Evolutionary conservation across 2,113 vertebrate genomes (phyloP), one percentile per base, ranked within the genome.

Genomic region (Ctenomys sociabilis): DNA sequence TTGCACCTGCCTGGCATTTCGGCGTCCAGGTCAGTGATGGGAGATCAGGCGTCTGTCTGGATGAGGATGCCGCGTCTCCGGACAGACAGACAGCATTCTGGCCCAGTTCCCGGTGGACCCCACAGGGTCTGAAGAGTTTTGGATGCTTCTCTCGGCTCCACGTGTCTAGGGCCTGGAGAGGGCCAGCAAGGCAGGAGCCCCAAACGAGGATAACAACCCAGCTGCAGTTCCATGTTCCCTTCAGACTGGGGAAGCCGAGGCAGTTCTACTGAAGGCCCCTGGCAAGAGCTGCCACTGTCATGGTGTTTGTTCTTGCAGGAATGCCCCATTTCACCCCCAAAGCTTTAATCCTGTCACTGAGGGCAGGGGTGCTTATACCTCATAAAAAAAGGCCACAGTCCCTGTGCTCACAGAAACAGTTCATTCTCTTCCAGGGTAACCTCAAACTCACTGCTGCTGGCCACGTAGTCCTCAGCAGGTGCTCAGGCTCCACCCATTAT

Each of bases 11-110:
- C 61, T 32, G 73, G 26, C 26, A 35, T 68, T 57, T 37, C 49
- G 0, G 0, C 64, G 81, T 72, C 19, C n/a, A n/a, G 68, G 43
- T 37, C 54, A 64, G 21, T 3, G 10, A 32, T 0, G 9, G 43
- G 28, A 73, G 70, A 70, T 26, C 24, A 77, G 54, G 30, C 30
- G 22, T 45, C 66, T 64, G 28, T 49, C 35, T 45, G 70, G 54
- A 80, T 8, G 28, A n/a, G 73, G 9, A 8, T 0, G 3, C 21
- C 11, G 9, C 0, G 2, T 21, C 64, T 28, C 59, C 30, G 72
- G 49, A 84, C 11, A 2, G 7, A 49, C 22, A 70, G 28, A 43
- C 72, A 14, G 11, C 75, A 16, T 17, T 19, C 35, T 6, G 6
- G 32, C 30, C 24, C 9, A 4, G 86, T 32, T 72, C 49, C 45